A percentile compares a stretch with the other conserved stretches of the same genome.
phyloP scores from a whole-genome alignment of 23 tunicate species.

The Halocynthia aurantium region DNA sequence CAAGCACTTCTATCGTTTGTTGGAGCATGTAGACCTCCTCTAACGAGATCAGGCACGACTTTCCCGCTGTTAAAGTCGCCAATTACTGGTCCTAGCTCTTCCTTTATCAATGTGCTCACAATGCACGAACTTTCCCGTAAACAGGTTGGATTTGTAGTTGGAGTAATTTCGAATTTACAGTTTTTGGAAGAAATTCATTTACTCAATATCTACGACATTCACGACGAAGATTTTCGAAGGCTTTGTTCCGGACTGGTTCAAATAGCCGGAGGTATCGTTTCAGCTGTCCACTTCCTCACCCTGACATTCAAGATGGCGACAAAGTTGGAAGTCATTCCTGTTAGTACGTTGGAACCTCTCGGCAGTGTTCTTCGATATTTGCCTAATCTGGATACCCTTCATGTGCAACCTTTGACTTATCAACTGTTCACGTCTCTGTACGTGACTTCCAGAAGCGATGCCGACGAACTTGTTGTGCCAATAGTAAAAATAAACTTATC shows the following conservation, averaged over 20 bases:
- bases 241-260: slow-evolving; percentile 33
- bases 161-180: slow-evolving; percentile 32
- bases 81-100: neutral
- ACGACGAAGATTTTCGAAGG: slow-evolving; percentile 10
- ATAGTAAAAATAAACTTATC: slow-evolving; percentile 17
- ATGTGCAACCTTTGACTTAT: slow-evolving; percentile 4
- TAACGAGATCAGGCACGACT: slow-evolving; percentile 45
- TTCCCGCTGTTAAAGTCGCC: neutral
- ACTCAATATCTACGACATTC: slow-evolving; percentile 11
- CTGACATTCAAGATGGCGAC: slow-evolving; percentile 28
- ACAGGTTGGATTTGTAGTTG: slow-evolving; percentile 32
- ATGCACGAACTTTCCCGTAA: slow-evolving; percentile 15
- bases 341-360: slow-evolving; percentile 34
- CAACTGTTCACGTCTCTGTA: neutral
- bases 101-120: slow-evolving; percentile 18
- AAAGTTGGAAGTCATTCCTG: slow-evolving; percentile 8
- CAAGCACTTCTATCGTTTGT: slow-evolving; percentile 41
- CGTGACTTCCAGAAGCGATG: neutral
- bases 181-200: slow-evolving; percentile 34
- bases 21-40: slow-evolving; percentile 35
- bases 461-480: slow-evolving; percentile 25
- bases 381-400: slow-evolving; percentile 38
- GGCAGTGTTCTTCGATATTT: slow-evolving; percentile 14
- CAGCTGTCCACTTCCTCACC: slow-evolving; percentile 27
- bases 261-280: neutral